These are phyloP conservation scores for Blastobasis lacticolella DNA, from an alignment of 2,888 invertebrate genomes.

Conservation along the genomic window DNA sequence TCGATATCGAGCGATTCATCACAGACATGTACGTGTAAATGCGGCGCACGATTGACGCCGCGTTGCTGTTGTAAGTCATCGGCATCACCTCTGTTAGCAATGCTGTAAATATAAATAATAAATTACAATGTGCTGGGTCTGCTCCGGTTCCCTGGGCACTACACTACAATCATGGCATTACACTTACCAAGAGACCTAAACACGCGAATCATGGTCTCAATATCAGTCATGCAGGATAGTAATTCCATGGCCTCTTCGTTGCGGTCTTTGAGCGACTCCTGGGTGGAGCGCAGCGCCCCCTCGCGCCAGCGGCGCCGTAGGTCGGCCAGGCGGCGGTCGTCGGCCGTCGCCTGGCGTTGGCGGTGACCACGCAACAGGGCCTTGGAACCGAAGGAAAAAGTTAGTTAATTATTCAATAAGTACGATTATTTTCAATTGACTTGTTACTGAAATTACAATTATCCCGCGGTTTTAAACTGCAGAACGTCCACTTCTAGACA, in stretches of 20 bases:
- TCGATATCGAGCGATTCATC: constrained; percentile 76
- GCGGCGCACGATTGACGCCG: constrained; percentile 39
- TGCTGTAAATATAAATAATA: constrained; percentile 33
- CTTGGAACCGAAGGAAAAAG: constrained; percentile 21
- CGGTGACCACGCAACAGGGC: constrained; percentile 71
- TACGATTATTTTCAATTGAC: background rate
- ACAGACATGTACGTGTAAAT: constrained; percentile 57
- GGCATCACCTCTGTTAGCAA: constrained; percentile 59
- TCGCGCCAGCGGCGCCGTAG: constrained; percentile 54
- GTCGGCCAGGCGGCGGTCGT: constrained; percentile 33
- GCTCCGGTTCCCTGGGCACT: too few relatives aligned
- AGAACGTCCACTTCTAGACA: too few relatives aligned
- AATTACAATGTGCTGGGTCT: too few relatives aligned
- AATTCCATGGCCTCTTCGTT: constrained; percentile 60
- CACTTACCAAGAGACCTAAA: constrained; percentile 55
- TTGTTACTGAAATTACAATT: too few relatives aligned
- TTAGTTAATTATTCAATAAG: background rate
- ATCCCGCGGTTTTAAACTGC: too few relatives aligned
- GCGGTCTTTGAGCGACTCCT: constrained; percentile 49
- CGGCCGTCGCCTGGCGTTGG: constrained; percentile 28
- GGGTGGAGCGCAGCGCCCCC: constrained; percentile 47
- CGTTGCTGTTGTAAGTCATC: constrained; percentile 52
- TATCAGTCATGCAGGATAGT: constrained; percentile 42
- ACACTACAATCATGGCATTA: too few relatives aligned
- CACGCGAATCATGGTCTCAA: constrained; percentile 52